Percentiles rank a stretch among this genome's conserved stretches.
phyloP scores from a whole-genome alignment of 2,888 invertebrate genomes.

The Leptarthrus brevirostris region DNA sequence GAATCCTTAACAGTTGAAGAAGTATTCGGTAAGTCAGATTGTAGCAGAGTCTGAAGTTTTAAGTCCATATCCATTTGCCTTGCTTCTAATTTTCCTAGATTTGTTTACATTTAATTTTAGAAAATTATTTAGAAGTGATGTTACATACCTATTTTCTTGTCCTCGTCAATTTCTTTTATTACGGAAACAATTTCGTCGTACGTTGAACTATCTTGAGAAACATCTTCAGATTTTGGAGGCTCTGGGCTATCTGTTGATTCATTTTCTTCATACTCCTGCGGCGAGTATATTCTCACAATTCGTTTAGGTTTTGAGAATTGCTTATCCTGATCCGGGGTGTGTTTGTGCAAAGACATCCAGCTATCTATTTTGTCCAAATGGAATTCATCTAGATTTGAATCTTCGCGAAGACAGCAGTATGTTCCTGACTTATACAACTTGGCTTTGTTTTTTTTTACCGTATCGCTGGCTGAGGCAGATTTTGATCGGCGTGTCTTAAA shows the following conservation, averaged over 20 bases:
- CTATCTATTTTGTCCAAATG: constrained; percentile 67
- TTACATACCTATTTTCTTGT: constrained; percentile 62
- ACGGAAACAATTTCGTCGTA: constrained; percentile 67
- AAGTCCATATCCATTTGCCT: constrained; percentile 30
- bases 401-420: constrained; percentile 59
- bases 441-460: constrained; percentile 8
- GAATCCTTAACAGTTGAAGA: neutral
- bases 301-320: neutral
- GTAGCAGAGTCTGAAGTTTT: constrained; percentile 42
- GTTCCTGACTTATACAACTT: constrained; percentile 57
- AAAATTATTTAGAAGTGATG: too few relatives aligned
- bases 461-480: constrained; percentile 51
- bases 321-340: neutral
- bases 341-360: constrained; percentile 66
- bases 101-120: neutral
- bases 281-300: neutral
- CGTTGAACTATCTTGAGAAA: constrained; percentile 63
- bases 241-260: constrained; percentile 55
- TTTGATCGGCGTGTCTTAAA: constrained; percentile 53
- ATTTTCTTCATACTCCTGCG: constrained; percentile 37
- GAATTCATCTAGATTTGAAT: constrained; percentile 64
- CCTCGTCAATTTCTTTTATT: constrained; percentile 67
- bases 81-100: constrained; percentile 1
- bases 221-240: constrained; percentile 62
- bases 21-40: neutral